Conservation (phyloP, 2,113 vertebrate species). For the Hippocampus comes region DNA sequence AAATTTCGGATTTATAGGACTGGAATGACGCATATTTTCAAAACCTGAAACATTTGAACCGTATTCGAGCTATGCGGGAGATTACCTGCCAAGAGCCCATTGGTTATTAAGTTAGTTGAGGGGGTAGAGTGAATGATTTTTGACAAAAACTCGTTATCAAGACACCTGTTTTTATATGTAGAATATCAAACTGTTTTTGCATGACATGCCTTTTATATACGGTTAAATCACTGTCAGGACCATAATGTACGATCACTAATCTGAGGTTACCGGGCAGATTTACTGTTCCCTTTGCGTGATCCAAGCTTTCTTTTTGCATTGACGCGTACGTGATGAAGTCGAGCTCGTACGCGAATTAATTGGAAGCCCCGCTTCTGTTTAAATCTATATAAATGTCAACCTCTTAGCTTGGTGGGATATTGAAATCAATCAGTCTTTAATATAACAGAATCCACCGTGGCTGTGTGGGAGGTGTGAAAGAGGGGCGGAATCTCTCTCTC, state of each 20-base stretch:
- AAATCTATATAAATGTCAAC: constrained; percentile 64
- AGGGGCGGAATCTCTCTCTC: constrained; percentile 12
- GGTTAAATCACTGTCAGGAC: background rate
- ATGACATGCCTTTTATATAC: background rate
- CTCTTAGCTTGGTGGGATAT: constrained; percentile 57
- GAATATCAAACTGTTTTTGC: background rate
- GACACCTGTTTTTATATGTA: no score
- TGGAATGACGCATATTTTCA: no score
- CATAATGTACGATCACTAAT: constrained; percentile 7
- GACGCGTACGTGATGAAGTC: constrained; percentile 52
- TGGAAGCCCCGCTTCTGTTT: constrained; percentile 58
- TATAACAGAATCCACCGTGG: constrained; percentile 34
- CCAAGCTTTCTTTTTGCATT: constrained; percentile 56
- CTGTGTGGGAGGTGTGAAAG: constrained; percentile 36
- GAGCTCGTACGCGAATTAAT: constrained; percentile 53
- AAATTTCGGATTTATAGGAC: no score
- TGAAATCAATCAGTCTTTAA: constrained; percentile 63
- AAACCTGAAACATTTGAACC: no score
- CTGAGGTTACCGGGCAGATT: constrained; percentile 49
- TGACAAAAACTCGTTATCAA: no score
- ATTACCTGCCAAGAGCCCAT: no score
- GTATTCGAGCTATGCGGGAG: no score
- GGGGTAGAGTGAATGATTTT: no score
- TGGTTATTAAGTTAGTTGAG: no score
- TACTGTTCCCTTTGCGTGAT: constrained; percentile 54